Evolutionary conservation across 2,113 vertebrate genomes (phyloP).

Genomic region (Hemichromis elongatus): DNA sequence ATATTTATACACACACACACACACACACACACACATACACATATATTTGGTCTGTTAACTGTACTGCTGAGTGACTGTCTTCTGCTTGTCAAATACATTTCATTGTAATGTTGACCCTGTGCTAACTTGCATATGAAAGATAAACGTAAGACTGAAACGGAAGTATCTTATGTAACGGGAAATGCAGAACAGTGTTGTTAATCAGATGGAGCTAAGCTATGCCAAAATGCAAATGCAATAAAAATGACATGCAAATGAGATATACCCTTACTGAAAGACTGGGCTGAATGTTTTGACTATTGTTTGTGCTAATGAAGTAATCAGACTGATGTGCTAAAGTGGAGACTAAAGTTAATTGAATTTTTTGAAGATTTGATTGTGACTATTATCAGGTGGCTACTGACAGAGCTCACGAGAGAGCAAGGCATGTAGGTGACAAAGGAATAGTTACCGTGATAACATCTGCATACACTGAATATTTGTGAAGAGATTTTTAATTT

Average conservation of each 20-base stretch:
- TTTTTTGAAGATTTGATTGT: slow-evolving; percentile 2
- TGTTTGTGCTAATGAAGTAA: slow-evolving; percentile 4
- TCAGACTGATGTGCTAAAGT: not conserved
- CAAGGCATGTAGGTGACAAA: not conserved
- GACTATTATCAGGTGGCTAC: not conserved
- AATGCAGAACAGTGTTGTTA: not conserved
- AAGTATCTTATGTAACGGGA: not conserved
- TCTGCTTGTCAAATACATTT: no score
- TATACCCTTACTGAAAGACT: not conserved
- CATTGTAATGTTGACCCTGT: no score
- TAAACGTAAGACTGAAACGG: no score
- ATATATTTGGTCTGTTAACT: no score
- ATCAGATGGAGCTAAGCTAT: not conserved
- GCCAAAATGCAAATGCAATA: not conserved
- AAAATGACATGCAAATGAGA: slow-evolving; percentile 24
- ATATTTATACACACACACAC: no score
- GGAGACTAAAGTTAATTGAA: not conserved
- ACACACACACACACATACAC: no score
- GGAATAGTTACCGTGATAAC: not conserved
- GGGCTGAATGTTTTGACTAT: not conserved
- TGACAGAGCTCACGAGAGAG: not conserved
- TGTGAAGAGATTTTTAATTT: not conserved
- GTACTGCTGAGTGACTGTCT: no score
- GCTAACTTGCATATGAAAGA: no score
- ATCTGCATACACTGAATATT: not conserved